phyloP scores from a whole-genome alignment of 2,888 invertebrate species.

The Dinocampus coccinellae region DNA sequence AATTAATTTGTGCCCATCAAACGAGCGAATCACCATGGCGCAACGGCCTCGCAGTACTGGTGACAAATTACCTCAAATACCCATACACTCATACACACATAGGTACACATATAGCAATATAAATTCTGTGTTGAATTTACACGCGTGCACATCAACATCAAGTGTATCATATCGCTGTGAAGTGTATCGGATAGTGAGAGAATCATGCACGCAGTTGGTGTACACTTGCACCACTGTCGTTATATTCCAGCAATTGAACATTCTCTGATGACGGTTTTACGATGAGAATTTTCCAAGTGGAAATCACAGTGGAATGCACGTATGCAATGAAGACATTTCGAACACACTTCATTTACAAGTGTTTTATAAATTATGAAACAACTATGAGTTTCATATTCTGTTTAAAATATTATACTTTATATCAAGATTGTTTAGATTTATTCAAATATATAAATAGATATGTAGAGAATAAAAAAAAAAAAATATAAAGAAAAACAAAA shows the following conservation, averaged over 20 bases:
- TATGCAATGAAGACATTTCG: constrained; percentile 14
- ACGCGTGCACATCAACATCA: constrained; percentile 35
- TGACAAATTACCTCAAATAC: constrained; percentile 64
- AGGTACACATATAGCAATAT: too few relatives aligned
- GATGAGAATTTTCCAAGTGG: constrained; percentile 41
- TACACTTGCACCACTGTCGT: constrained; percentile 28
- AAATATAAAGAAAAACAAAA: too few relatives aligned
- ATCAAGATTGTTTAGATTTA: background rate
- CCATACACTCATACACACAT: constrained; percentile 35
- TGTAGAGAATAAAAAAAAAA: background rate
- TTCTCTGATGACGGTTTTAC: constrained; percentile 33
- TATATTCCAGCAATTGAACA: constrained; percentile 25
- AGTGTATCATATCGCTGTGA: constrained; percentile 29
- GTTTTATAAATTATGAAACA: background rate
- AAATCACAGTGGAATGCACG: constrained; percentile 14
- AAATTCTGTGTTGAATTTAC: constrained; percentile 23
- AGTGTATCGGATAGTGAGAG: background rate
- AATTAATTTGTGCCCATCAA: constrained; percentile 67
- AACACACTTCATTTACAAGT: background rate
- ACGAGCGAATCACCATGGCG: constrained; percentile 54
- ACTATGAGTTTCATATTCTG: background rate
- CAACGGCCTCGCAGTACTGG: constrained; percentile 51
- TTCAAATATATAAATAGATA: background rate
- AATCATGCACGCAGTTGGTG: constrained; percentile 26
- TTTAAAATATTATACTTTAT: background rate